These are phyloP conservation scores for Spinus olivaceus DNA, from an alignment of 2,797 vertebrate species.

Conservation along the genomic window DNA sequence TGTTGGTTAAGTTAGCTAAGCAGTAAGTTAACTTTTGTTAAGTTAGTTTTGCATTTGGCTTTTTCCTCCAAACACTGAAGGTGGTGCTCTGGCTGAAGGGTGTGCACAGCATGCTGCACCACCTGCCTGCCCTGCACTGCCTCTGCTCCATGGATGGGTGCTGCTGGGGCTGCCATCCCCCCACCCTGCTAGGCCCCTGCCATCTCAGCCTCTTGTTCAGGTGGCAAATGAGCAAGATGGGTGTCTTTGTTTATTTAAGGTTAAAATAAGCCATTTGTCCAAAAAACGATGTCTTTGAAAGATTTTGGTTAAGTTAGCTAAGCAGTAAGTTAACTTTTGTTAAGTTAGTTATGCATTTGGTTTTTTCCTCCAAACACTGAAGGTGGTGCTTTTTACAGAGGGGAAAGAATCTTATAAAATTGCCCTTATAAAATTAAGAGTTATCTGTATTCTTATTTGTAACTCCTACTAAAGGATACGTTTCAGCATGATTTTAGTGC, in stretches of 20 bases:
- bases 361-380: neutral
- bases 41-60: neutral
- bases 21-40: neutral
- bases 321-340: neutral
- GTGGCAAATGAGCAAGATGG: neutral
- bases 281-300: fast-evolving
- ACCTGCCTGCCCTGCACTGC: conserved; percentile 79
- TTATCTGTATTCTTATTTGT: neutral
- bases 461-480: neutral
- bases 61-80: neutral
- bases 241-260: neutral
- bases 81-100: conserved; percentile 81
- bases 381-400: neutral
- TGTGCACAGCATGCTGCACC: conserved; percentile 78
- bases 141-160: conserved; percentile 79
- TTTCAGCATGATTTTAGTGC: neutral
- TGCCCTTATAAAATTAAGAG: neutral
- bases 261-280: neutral
- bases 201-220: neutral
- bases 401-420: neutral
- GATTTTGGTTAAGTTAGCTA: neutral
- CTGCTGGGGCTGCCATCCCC: neutral
- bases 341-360: neutral
- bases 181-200: neutral
- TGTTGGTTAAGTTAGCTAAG: neutral